Base-by-base conservation (phyloP, 2,113 vertebrate species). In the Silurus asotus region DNA sequence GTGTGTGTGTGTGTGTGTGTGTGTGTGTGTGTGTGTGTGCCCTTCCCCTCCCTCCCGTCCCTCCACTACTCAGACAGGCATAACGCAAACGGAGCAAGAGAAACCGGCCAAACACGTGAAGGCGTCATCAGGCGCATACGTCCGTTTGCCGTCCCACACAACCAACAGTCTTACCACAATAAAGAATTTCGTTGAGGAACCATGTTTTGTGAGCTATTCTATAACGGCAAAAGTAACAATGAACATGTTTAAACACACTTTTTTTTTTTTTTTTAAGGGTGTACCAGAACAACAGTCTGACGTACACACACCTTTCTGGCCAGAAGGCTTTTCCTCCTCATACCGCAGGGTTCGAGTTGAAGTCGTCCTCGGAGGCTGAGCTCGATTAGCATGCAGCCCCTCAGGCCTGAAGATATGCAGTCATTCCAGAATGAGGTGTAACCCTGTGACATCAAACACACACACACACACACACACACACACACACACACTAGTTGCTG, bases 341-440 rank as follows among this genome's bases (percentile, higher is more conserved):
- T 96, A n/a, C 98, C 98, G 87, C 96, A 97, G 74, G 96, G 94
- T 92, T 99, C 98, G 86, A 99, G 92, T 81, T 98, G 95, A 85
- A 99, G 92, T 82, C 98, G 95, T 70, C 97, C 97, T 88, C 97
- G 92, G 86, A 99, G 93, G 8, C 97, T 97, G 94, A 99, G 91
- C 91, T 99, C 98, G 0, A 99, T 98, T 87, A 99, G 93, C 98
- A 99, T 99, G 84, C 98, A 99, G 55, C 98, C 98, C 59, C 98
- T 97, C 59, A 99, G 94, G 2, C 98, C 98, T 10, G 98, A 99
- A 3, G 97, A 99, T 93, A 99, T 99, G 92, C 98, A 99, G 88
- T 99, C 98, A 85, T 99, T 99, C 98, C 98, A 99, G 93, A 99
- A 99, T 0, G 98, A 99, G 45, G 98, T 99, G 92, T 99, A 99